A percentile compares a stretch with the other conserved stretches of the same genome.
These are phyloP conservation scores for Eurytoma californica DNA, from an alignment of 2,888 invertebrate genomes.

Conservation along the genomic window DNA sequence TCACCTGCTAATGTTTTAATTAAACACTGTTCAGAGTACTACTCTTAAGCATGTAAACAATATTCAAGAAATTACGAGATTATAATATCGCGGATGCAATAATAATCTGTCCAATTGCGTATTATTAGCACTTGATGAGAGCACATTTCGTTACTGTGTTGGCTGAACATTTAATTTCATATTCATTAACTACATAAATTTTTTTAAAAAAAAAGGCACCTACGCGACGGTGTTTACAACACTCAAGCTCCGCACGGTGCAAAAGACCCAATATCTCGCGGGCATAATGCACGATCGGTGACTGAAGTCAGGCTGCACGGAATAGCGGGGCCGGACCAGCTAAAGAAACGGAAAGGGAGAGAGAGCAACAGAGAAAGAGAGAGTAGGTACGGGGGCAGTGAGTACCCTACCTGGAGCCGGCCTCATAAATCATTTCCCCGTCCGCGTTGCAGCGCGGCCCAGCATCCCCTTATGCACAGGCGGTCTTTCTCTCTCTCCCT, in stretches of 20 bases:
- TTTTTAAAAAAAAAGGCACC: too few relatives aligned
- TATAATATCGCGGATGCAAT: too few relatives aligned
- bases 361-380: constrained; percentile 50
- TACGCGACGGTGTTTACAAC: too few relatives aligned
- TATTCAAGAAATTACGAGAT: too few relatives aligned
- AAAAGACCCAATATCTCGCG: constrained; percentile 10
- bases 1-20: too few relatives aligned
- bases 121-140: too few relatives aligned
- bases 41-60: too few relatives aligned
- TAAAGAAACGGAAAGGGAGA: constrained; percentile 18
- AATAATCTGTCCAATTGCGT: too few relatives aligned
- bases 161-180: too few relatives aligned
- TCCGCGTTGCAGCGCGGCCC: constrained; percentile 50
- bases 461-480: constrained; percentile 44
- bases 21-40: too few relatives aligned
- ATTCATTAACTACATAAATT: too few relatives aligned
- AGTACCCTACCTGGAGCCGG: constrained; percentile 71
- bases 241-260: not conserved
- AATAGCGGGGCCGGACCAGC: constrained; percentile 8
- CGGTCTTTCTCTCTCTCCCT: constrained; percentile 6
- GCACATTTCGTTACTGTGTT: too few relatives aligned
- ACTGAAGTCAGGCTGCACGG: constrained; percentile 3
- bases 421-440: constrained; percentile 74
- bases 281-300: constrained; percentile 29
- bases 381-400: constrained; percentile 59